Evolutionary conservation across 1,140 invertebrate species (phyloP), one percentile per base, ranked within the genome.

Genomic region (Venturia canescens): DNA sequence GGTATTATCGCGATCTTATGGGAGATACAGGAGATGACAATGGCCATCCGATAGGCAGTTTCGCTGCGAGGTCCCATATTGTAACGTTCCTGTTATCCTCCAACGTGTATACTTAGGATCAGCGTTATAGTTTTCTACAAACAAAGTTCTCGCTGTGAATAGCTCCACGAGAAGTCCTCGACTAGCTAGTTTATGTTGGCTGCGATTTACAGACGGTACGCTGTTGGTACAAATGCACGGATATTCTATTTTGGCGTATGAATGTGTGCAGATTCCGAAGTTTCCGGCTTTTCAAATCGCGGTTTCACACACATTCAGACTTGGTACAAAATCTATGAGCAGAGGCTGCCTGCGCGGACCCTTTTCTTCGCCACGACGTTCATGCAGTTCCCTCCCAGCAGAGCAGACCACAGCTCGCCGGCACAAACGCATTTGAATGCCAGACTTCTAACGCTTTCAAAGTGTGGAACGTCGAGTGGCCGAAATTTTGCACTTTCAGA

Each of bases 201-300:
- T 44, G 38, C 38, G 15, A 7, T 7, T 44, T 44, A 44, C 15
- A 44, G 6, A 44, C 38, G 15, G 53, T n/a, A n/a, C n/a, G n/a
- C n/a, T n/a, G n/a, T 60, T 60, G 4, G 15, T 60, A 67, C 29
- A 67, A 4, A 69, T 18, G 31, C 18, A 31, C 26, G 31, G 2
- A 31, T 31, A 15, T 27, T 26, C 9, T 29, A 69, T 69, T 23
- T 15, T 11, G 3, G 16, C 7, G 5, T n/a, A 38, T 34, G 21
- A 34, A n/a, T 70, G 38, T 70, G 67, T 29, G n/a, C n/a, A 38
- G 38, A 70, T 70, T 70, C 29, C 67, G 5, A 29, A 70, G 67
- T 70, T 70, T 70, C 67, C 67, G 67, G 67, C 67, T 70, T 38
- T 70, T 38, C 31, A 70, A 70, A 70, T 70, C 67, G 21, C 67